Conservation (phyloP, 2,113 vertebrate species). For the Glaucidium brasilianum region DNA sequence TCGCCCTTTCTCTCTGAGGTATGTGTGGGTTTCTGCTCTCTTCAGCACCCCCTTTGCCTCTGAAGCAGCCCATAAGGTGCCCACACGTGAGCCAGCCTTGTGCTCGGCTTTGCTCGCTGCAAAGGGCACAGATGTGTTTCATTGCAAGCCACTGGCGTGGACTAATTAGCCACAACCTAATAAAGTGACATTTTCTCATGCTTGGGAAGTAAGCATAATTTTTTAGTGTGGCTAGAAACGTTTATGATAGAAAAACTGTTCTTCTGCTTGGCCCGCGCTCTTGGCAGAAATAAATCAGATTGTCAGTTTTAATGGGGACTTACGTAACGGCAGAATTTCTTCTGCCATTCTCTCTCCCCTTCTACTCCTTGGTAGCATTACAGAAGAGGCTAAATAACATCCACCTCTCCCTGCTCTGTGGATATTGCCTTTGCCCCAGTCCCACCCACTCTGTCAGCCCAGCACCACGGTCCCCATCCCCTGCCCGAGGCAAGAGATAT, state of each 20-base stretch:
- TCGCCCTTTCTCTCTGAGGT: not conserved
- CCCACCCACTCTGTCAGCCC: not conserved
- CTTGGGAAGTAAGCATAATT: not conserved
- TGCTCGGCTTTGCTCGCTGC: not conserved
- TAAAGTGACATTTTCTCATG: constrained; percentile 7
- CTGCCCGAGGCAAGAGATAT: not conserved
- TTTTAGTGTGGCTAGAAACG: constrained; percentile 4
- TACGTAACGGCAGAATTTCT: not conserved
- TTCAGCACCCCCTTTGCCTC: not conserved
- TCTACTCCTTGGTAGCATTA: no score
- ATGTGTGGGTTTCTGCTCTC: not conserved
- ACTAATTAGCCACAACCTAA: constrained; percentile 17
- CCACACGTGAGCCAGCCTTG: not conserved
- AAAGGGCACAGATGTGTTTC: constrained; percentile 23
- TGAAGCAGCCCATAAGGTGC: not conserved
- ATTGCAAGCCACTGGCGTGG: constrained; percentile 4
- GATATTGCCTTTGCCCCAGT: not conserved
- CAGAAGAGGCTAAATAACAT: not conserved
- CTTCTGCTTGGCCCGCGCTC: not conserved
- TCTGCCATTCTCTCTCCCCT: not conserved
- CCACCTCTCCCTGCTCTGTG: not conserved
- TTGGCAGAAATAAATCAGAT: not conserved
- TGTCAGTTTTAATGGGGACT: fast-evolving
- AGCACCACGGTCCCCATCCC: fast-evolving
- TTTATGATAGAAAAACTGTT: not conserved